Evolutionary conservation across 2,797 vertebrate species (phyloP).

Genomic region (Phrynocephalus forsythii): DNA sequence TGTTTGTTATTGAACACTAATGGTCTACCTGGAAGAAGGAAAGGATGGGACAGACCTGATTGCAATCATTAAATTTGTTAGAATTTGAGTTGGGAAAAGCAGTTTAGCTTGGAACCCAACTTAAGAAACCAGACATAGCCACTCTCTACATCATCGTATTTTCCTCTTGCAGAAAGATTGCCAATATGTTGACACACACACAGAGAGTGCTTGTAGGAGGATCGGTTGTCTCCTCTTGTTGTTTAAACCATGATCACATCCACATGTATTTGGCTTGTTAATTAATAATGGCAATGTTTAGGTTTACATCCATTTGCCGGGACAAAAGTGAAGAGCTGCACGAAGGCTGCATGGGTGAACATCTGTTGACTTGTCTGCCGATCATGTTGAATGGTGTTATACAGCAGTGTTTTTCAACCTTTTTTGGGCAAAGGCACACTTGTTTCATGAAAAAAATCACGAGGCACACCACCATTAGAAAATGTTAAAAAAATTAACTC

Average conservation of each 20-base stretch:
- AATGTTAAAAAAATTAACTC: too few species aligned
- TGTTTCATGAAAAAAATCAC: too few species aligned
- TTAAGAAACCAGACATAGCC: constrained; percentile 9
- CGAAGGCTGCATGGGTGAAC: not conserved
- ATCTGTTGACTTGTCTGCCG: not conserved
- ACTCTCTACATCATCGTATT: not conserved
- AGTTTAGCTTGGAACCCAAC: constrained; percentile 17
- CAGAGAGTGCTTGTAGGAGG: not conserved
- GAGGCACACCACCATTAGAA: too few species aligned
- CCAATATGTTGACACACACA: not conserved
- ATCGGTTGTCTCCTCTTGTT: constrained; percentile 3
- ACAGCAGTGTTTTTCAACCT: too few species aligned
- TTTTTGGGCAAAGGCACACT: too few species aligned
- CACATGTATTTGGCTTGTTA: constrained; percentile 30
- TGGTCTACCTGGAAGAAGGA: constrained; percentile 1
- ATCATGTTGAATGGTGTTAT: not conserved
- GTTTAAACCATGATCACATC: constrained; percentile 26
- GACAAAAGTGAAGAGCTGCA: not conserved
- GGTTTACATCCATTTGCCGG: not conserved
- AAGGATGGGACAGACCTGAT: constrained; percentile 2
- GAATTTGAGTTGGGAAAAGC: constrained; percentile 15
- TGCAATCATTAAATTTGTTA: constrained; percentile 19
- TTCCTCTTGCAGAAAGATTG: constrained; percentile 17
- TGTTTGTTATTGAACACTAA: not conserved
- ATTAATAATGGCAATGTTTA: constrained; percentile 25